Evolutionary conservation across 2,797 vertebrate species (phyloP), one percentile per base, ranked within the genome.

Genomic region (Chelon auratus): DNA sequence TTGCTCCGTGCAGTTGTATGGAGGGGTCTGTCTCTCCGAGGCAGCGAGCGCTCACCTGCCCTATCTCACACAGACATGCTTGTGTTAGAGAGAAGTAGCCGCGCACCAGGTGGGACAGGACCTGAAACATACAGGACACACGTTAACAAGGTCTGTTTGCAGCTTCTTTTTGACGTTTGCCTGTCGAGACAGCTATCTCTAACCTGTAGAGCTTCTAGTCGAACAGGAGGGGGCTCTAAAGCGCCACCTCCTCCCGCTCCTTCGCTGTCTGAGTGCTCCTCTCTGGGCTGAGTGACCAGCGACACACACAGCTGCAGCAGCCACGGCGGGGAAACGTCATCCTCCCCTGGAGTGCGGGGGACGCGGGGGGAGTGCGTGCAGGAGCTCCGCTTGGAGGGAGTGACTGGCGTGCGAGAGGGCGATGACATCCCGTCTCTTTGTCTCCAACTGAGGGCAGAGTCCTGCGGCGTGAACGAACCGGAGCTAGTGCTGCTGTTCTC

Each of bases 151-250:
- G 5, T 43, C 10, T 36, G 15, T 11, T n/a, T 42, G 14, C 1
- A 9, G 12, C 13, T 48, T 59, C 37, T 2, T 53, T 26, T 33
- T 42, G 30, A 43, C 9, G 9, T 3, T 51, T 53, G 40, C 10
- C 8, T 12, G 6, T 26, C 30, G 0, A 33, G 30, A 5, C 30
- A 33, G 30, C 1, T 17, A 4, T 9, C 9, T 36, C 88, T 81
- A 77, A 98, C 98, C 97, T 99, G 98, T 17, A 99, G 88, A 5
- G 97, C 94, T 81, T 98, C 97, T 52, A 99, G 87, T 0, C 97
- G 95, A 20, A 99, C 95, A 5, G 97, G 97, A 30, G 95, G 94
- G 0, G 97, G 97, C 56, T 99, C 97, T n/a, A 96, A 93, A 9
- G 85, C 4, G 5, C 72, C 57, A 1, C 71, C 63, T 4, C 81